Base-by-base conservation (phyloP, 2,888 invertebrate species). In the Cephonodes hylas region DNA sequence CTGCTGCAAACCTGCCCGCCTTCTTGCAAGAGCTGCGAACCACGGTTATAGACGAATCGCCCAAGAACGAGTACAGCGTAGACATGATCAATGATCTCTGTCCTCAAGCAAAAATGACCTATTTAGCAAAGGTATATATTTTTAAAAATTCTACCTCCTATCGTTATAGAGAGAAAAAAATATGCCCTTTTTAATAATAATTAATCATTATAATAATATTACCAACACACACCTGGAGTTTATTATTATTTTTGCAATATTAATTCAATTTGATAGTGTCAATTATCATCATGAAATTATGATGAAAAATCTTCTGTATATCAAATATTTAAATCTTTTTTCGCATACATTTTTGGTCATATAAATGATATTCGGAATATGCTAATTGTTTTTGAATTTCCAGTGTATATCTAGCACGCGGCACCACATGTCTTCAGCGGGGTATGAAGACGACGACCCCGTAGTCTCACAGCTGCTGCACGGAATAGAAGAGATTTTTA, bases 321-420 rank as follows among this genome's bases (percentile, higher is more conserved):
- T n/a, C n/a, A n/a, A n/a, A n/a, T n/a, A n/a, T n/a, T n/a, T n/a
- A n/a, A n/a, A n/a, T n/a, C n/a, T n/a, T n/a, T n/a, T n/a, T n/a
- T n/a, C n/a, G n/a, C n/a, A n/a, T n/a, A n/a, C n/a, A n/a, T n/a
- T n/a, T n/a, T n/a, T n/a, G n/a, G n/a, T n/a, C n/a, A n/a, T n/a
- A n/a, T n/a, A n/a, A n/a, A n/a, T n/a, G n/a, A n/a, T n/a, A n/a
- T n/a, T n/a, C n/a, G n/a, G n/a, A n/a, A n/a, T n/a, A n/a, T n/a
- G n/a, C 38, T 20, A n/a, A 60, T 22, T 34, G 1, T 22, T 15
- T 57, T 60, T 56, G 2, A 68, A 67, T 60, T 85, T 85, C 25
- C 84, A 94, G 94, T 93, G 88, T 66, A 83, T 94, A 66, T 93
- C 93, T 31, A 94, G 94, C 68, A 79, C 93, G 0, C 80, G 86